Base-by-base conservation (phyloP, 2,888 invertebrate species). In the Anagyrus pseudococci region DNA sequence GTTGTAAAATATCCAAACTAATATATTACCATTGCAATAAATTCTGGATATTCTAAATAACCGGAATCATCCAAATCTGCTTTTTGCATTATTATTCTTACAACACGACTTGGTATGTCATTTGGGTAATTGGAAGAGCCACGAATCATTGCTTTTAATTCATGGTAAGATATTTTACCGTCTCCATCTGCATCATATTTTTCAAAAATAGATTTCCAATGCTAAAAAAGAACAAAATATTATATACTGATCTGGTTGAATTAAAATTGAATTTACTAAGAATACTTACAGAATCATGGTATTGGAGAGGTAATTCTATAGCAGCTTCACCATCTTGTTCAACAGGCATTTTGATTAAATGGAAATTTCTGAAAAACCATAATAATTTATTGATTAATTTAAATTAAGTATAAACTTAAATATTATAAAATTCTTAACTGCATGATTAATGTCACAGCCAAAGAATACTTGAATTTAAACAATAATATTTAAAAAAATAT, bases 181-280 rank as follows among this genome's bases (percentile, higher is more conserved):
- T 91, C 90, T 62, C 85, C 83, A 75, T 92, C 88, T 49, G 79
- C 83, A 75, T 92, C 92, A 72, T 90, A 91, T 87, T 79, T 81
- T 58, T 79, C 76, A 57, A 81, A 81, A 63, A 80, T 79, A 17
- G 72, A 68, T 55, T 77, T 78, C 81, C 81, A 81, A 60, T 81
- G 81, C 81, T 81, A 54, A 70, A 71, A 59, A 83, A 69, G 17
- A 13, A 13, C 2, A 29, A 49, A 49, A 6, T 23, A 47, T 10
- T 37, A 2, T 2, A 37, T 37, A 4, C 2, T 37, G 8, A n/a
- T n/a, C n/a, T n/a, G n/a, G 8, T 2, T 37, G 33, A 37, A 4
- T 25, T 15, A 59, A 23, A 48, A 57, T 54, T 46, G 40, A 25
- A 19, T 64, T 47, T n/a, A n/a, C n/a, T n/a, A n/a, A n/a, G n/a